A percentile compares a stretch with the other conserved stretches of the same genome.
Conservation (phyloP, 2,113 vertebrate species). For the Gallinago media region DNA sequence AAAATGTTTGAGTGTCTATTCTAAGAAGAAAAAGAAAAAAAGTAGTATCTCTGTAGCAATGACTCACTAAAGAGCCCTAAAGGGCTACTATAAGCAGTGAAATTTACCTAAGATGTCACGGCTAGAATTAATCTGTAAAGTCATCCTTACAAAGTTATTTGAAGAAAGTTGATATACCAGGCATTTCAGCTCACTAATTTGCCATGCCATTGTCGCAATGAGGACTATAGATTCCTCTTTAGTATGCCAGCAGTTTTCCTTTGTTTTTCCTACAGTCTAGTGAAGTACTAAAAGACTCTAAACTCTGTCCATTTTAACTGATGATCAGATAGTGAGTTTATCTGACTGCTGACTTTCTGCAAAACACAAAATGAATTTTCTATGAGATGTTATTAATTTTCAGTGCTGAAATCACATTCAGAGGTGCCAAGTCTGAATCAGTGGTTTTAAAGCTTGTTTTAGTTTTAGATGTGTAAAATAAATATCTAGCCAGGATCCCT, state of each 20-base stretch:
- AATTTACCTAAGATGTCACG: not conserved
- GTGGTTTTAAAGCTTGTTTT: not conserved
- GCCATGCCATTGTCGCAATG: fast-evolving
- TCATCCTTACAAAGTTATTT: not conserved
- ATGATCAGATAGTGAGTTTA: not conserved
- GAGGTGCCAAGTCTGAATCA: not conserved
- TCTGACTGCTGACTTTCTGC: not conserved
- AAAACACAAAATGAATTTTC: not conserved
- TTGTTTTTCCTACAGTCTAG: not conserved
- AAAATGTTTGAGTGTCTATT: not conserved
- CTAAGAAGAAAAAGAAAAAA: not conserved
- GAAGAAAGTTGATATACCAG: not conserved
- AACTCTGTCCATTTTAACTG: not conserved
- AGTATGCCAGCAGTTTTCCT: not conserved
- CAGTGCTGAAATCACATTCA: not conserved
- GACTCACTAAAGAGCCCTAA: not conserved
- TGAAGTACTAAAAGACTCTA: not conserved
- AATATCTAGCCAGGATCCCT: fast-evolving
- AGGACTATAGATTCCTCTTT: not conserved
- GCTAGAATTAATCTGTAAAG: not conserved
- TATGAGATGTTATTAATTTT: not conserved
- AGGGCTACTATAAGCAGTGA: not conserved
- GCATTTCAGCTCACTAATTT: not conserved
- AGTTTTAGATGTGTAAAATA: not conserved
- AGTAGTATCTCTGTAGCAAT: not conserved